phyloP scores from a whole-genome alignment of 2,113 vertebrate genomes.

The Chaenogobius annularis region DNA sequence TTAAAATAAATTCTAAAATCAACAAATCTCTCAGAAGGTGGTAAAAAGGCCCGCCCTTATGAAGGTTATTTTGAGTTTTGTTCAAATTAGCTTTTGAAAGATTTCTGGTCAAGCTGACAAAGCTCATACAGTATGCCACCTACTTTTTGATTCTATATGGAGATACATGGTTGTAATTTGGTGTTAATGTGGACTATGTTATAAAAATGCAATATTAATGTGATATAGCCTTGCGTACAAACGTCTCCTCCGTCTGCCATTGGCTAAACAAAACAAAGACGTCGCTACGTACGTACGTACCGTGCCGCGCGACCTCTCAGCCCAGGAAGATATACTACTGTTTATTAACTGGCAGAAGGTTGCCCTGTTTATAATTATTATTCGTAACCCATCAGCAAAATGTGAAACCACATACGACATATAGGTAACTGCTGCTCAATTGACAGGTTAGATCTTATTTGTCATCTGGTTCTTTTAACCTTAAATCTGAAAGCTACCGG shows the following conservation, averaged over 20 bases:
- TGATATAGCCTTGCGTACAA: not conserved
- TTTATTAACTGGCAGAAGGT: conserved; percentile 75
- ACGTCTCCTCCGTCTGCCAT: not conserved
- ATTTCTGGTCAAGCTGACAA: no score
- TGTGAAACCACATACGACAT: conserved; percentile 63
- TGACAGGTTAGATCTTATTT: conserved; percentile 66
- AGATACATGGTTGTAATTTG: not conserved
- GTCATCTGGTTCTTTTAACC: conserved; percentile 22
- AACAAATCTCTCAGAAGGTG: no score
- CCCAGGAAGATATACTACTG: conserved; percentile 65
- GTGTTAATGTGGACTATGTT: not conserved
- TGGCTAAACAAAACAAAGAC: conserved; percentile 14
- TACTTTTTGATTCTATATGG: not conserved
- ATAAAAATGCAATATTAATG: no score
- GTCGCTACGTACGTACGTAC: conserved; percentile 47
- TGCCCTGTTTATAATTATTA: conserved; percentile 77
- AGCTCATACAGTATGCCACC: no score
- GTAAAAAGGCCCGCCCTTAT: no score
- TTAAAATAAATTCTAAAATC: no score
- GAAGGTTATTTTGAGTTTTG: no score
- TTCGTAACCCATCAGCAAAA: conserved; percentile 69
- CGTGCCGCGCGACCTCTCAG: conserved; percentile 33
- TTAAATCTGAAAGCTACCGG: conserved; percentile 43
- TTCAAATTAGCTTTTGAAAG: no score
- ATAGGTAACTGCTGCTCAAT: conserved; percentile 57